A percentile compares a stretch with the other conserved stretches of the same genome.
phyloP scores from a whole-genome alignment of 2,113 vertebrate species.

The Ammodytes marinus region DNA sequence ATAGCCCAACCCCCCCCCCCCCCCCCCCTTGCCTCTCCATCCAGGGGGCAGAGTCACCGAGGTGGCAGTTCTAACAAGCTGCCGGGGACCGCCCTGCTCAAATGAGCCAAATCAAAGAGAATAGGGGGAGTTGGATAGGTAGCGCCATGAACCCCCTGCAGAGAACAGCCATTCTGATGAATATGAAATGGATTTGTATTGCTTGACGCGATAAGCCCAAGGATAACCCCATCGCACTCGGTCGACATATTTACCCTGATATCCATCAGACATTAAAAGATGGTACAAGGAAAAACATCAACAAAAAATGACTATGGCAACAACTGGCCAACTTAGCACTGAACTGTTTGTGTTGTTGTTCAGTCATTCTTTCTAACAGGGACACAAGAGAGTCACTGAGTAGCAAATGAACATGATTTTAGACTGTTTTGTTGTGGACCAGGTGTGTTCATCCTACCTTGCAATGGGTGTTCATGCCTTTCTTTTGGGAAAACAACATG shows the following conservation, averaged over 20 bases:
- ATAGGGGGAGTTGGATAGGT: slow-evolving; percentile 84
- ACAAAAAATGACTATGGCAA: slow-evolving; percentile 35
- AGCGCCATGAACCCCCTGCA: slow-evolving; percentile 82
- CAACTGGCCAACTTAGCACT: slow-evolving; percentile 32
- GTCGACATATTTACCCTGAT: slow-evolving; percentile 61
- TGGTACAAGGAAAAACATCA: slow-evolving; percentile 56
- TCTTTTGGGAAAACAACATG: slow-evolving; percentile 36
- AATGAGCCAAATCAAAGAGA: slow-evolving; percentile 89
- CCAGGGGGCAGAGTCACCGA: slow-evolving; percentile 86
- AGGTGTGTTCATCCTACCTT: slow-evolving; percentile 41
- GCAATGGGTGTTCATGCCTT: slow-evolving; percentile 31
- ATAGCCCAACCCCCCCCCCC: neutral
- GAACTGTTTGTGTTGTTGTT: slow-evolving; percentile 32
- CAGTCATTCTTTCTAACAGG: slow-evolving; percentile 10
- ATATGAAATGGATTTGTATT: slow-evolving; percentile 87
- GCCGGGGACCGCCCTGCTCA: slow-evolving; percentile 83
- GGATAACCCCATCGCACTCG: slow-evolving; percentile 76
- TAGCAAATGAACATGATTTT: slow-evolving; percentile 42
- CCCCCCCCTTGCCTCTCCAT: slow-evolving; percentile 56
- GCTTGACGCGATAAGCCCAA: slow-evolving; percentile 84
- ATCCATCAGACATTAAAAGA: slow-evolving; percentile 65
- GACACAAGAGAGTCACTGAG: slow-evolving; percentile 35
- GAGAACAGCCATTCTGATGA: slow-evolving; percentile 85
- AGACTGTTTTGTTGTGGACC: slow-evolving; percentile 44
- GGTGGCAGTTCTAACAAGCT: slow-evolving; percentile 90